A percentile compares a stretch with the other conserved stretches of the same genome.
Evolutionary conservation across 2,113 vertebrate genomes (phyloP).

Genomic region (Coptodon bakossiorum): DNA sequence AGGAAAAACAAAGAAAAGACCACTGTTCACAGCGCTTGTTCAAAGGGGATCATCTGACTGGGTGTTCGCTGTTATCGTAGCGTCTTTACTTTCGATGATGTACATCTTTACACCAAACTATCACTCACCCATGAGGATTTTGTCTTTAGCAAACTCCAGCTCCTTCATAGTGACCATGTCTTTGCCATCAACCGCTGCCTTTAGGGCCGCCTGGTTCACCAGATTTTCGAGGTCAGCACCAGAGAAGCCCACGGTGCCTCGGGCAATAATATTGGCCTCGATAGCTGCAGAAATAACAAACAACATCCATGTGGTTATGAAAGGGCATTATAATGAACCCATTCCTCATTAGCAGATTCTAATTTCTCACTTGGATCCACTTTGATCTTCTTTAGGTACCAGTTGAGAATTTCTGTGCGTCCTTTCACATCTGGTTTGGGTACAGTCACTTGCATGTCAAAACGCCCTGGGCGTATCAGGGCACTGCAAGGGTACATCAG

Average conservation of each 20-base stretch:
- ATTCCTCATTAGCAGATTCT: not conserved
- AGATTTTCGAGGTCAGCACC: slow-evolving; percentile 97
- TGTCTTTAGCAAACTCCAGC: slow-evolving; percentile 96
- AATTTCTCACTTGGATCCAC: slow-evolving; percentile 82
- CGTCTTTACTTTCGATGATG: not conserved
- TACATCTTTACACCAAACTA: not conserved
- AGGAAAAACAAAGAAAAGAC: not conserved
- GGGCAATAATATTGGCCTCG: slow-evolving; percentile 89
- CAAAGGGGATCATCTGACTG: not conserved
- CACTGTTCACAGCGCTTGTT: not conserved
- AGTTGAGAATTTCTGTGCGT: slow-evolving; percentile 95
- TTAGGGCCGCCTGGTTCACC: slow-evolving; percentile 95
- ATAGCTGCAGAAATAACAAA: slow-evolving; percentile 50
- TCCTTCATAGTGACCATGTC: slow-evolving; percentile 97
- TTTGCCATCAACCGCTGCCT: slow-evolving; percentile 94
- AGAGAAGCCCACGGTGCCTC: slow-evolving; percentile 96
- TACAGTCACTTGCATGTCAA: slow-evolving; percentile 98
- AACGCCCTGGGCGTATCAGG: slow-evolving; percentile 92
- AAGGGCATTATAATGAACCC: not conserved
- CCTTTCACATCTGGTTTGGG: slow-evolving; percentile 94
- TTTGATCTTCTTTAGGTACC: slow-evolving; percentile 97
- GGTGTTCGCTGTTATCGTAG: rapidly evolving
- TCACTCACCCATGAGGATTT: slow-evolving; percentile 91
- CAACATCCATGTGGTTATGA: not conserved
- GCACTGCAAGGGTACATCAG: slow-evolving; percentile 68